Evolutionary conservation across 2,113 vertebrate genomes (phyloP).

Genomic region (Lepus timidus): DNA sequence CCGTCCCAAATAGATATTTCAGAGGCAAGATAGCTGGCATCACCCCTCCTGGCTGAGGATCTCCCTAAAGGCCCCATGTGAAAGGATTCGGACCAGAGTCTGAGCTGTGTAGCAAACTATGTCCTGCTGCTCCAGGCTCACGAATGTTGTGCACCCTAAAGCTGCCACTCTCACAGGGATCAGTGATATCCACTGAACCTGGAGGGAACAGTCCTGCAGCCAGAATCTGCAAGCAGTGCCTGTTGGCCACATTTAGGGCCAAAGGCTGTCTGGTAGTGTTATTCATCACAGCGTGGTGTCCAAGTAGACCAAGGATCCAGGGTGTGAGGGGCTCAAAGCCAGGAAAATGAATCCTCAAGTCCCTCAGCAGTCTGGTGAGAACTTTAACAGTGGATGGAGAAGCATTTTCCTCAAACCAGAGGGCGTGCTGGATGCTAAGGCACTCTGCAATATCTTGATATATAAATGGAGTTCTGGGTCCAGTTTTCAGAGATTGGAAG

Average conservation of each 20-base stretch:
- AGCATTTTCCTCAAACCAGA: constrained; percentile 99
- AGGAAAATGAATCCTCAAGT: constrained; percentile 94
- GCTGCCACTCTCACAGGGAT: constrained; percentile 98
- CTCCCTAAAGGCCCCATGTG: constrained; percentile 96
- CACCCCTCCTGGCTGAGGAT: constrained; percentile 98
- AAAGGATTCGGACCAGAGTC: constrained; percentile 96
- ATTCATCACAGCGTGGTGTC: constrained; percentile 98
- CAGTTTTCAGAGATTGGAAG: constrained; percentile 97
- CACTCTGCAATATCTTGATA: constrained; percentile 98
- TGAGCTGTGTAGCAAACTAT: constrained; percentile 98
- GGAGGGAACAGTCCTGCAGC: constrained; percentile 97
- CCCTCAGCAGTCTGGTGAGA: constrained; percentile 96
- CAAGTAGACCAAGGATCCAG: constrained; percentile 98
- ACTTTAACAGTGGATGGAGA: constrained; percentile 99
- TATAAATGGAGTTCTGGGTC: constrained; percentile 97
- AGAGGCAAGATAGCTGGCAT: constrained; percentile 94
- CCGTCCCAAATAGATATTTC: constrained; percentile 99
- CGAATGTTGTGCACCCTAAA: constrained; percentile 98
- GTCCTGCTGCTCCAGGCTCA: constrained; percentile 99
- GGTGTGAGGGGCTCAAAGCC: constrained; percentile 97
- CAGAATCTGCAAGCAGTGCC: constrained; percentile 98
- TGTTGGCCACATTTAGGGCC: constrained; percentile 97
- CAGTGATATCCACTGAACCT: constrained; percentile 97
- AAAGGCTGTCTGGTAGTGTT: constrained; percentile 97
- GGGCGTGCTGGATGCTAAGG: constrained; percentile 97